These are phyloP conservation scores for Watsonalla binaria DNA, from an alignment of 2,888 invertebrate species.

Conservation along the genomic window DNA sequence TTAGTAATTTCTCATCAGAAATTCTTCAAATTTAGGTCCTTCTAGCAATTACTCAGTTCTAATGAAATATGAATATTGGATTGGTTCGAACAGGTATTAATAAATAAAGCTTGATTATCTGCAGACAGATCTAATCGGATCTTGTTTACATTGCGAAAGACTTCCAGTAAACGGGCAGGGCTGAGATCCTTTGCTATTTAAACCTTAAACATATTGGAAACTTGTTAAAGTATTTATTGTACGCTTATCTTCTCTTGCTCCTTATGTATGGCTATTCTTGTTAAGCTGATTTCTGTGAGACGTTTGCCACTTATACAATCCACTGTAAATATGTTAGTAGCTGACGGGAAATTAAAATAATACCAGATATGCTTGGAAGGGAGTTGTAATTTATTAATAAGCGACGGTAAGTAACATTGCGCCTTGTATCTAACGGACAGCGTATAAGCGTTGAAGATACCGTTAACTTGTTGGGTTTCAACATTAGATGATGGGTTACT, in stretches of 20 bases:
- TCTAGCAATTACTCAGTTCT: not conserved
- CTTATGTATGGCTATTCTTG: conserved; percentile 58
- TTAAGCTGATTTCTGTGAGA: conserved; percentile 57
- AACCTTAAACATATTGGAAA: conserved; percentile 60
- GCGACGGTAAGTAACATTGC: not conserved
- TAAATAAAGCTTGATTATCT: conserved; percentile 67
- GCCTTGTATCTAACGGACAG: not conserved
- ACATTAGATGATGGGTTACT: not conserved
- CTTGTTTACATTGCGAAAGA: conserved; percentile 67
- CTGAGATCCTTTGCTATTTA: conserved; percentile 34
- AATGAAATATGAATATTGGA: conserved; percentile 44
- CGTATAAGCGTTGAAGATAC: not conserved
- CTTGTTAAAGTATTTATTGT: conserved; percentile 64
- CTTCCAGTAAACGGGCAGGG: conserved; percentile 31
- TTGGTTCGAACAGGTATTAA: conserved; percentile 52
- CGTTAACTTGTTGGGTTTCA: not conserved
- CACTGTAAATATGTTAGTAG: conserved; percentile 58
- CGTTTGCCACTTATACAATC: conserved; percentile 38
- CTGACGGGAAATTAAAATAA: conserved; percentile 20
- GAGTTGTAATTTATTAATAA: not conserved
- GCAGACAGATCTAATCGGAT: conserved; percentile 62
- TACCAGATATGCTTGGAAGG: not conserved
- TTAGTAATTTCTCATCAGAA: not conserved
- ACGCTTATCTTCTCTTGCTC: conserved; percentile 51
- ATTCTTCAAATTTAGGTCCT: not conserved